A percentile compares a stretch with the other conserved stretches of the same genome.
These are phyloP conservation scores for Saccopteryx leptura DNA, from an alignment of 2,113 vertebrate genomes.

Conservation along the genomic window DNA sequence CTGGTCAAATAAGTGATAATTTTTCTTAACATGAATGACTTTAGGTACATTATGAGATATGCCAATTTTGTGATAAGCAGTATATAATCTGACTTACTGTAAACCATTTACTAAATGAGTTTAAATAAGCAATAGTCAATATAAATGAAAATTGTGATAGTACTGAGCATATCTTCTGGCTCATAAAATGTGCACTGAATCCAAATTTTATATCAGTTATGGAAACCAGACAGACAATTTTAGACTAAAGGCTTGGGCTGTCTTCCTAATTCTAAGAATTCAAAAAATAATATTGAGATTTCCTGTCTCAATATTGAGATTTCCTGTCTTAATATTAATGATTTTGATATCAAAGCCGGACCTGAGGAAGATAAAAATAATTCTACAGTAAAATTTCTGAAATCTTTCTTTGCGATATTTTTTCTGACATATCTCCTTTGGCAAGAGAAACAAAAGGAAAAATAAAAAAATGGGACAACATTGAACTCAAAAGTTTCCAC, in stretches of 20 bases:
- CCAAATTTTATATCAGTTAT: conserved; percentile 46
- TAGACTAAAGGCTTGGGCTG: neutral
- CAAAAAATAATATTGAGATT: conserved; percentile 34
- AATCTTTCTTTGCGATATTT: neutral
- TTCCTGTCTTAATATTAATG: neutral
- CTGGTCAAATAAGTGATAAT: neutral
- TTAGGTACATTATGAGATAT: neutral
- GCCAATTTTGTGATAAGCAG: neutral
- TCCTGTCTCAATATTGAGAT: conserved; percentile 1
- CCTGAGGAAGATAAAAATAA: neutral
- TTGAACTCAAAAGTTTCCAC: neutral
- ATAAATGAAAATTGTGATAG: conserved; percentile 36
- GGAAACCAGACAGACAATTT: conserved; percentile 25
- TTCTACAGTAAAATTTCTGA: neutral
- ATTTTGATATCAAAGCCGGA: conserved; percentile 17
- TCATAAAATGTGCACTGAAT: conserved; percentile 11
- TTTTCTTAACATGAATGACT: conserved; percentile 13
- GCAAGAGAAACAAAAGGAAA: neutral
- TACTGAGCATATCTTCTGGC: conserved; percentile 39
- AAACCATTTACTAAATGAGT: conserved; percentile 30
- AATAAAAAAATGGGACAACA: neutral
- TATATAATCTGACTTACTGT: neutral
- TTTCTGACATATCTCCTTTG: neutral
- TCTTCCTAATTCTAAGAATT: conserved; percentile 7
- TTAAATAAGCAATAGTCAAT: conserved; percentile 45